Conservation (phyloP, 2,113 vertebrate genomes). For the Damaliscus lunatus region DNA sequence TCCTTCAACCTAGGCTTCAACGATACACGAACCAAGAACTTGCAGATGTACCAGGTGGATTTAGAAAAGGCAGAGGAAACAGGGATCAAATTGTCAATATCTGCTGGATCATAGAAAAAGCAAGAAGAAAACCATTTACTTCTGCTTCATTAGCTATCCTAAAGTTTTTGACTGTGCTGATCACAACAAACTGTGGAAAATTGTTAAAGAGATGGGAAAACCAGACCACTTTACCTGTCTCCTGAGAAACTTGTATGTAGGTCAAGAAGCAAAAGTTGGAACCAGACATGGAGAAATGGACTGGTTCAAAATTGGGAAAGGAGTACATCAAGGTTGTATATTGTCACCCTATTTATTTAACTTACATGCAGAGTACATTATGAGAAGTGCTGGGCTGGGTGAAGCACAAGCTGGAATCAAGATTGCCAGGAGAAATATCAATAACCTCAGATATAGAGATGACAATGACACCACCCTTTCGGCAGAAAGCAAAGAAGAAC, state of each 20-base stretch:
- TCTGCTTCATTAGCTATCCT: neutral
- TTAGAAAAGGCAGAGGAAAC: neutral
- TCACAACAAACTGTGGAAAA: neutral
- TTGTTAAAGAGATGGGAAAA: neutral
- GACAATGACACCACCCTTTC: neutral
- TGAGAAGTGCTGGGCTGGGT: neutral
- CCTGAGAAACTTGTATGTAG: neutral
- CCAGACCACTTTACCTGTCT: neutral
- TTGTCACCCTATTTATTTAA: neutral
- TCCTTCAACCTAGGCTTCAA: neutral
- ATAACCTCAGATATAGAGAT: neutral
- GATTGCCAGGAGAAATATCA: neutral
- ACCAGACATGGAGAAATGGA: neutral
- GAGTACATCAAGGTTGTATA: neutral
- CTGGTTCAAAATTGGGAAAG: neutral
- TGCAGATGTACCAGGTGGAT: neutral
- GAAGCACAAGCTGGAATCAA: neutral
- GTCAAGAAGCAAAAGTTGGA: neutral
- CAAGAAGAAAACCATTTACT: neutral
- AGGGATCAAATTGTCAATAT: neutral
- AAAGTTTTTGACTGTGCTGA: neutral
- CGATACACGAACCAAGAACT: neutral
- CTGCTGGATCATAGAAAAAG: neutral
- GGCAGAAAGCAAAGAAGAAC: neutral
- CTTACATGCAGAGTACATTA: neutral